Conservation (phyloP, 2,113 vertebrate genomes). For the Takifugu bimaculatus region DNA sequence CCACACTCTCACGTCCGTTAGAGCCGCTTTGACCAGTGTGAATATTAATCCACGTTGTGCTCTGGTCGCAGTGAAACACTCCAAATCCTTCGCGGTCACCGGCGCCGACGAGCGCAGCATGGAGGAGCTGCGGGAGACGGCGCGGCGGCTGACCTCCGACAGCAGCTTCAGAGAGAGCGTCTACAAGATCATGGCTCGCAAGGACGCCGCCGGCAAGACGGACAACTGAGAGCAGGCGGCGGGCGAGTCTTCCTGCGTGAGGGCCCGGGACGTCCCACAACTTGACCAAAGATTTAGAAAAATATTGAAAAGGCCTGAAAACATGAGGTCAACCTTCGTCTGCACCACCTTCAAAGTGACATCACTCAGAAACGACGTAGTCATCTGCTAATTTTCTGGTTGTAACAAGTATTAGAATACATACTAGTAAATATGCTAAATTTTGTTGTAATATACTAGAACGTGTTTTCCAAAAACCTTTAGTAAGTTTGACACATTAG, state of each 20-base stretch:
- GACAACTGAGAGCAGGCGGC: slow-evolving; percentile 49
- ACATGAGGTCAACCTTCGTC: no score
- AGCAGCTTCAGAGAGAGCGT: slow-evolving; percentile 85
- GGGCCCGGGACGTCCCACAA: neutral
- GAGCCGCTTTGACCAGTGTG: neutral
- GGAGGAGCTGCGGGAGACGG: slow-evolving; percentile 85
- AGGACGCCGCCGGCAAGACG: slow-evolving; percentile 57
- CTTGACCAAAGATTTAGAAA: neutral
- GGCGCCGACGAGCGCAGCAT: slow-evolving; percentile 74
- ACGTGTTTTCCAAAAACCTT: no score
- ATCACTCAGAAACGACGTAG: no score
- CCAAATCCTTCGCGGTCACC: slow-evolving; percentile 83
- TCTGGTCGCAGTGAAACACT: slow-evolving; percentile 82
- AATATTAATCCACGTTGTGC: neutral
- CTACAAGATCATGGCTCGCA: slow-evolving; percentile 82
- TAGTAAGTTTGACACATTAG: neutral
- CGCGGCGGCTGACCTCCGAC: slow-evolving; percentile 83
- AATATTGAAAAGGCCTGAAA: neutral
- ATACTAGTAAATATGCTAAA: no score
- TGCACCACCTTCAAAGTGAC: no score
- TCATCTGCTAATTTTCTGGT: neutral
- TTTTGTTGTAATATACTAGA: no score
- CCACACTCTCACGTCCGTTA: no score
- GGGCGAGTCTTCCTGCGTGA: no score
- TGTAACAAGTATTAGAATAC: neutral